A percentile compares a stretch with the other conserved stretches of the same genome.
Evolutionary conservation across 2,888 invertebrate genomes (phyloP).

Genomic region (Tenthredo distinguenda): DNA sequence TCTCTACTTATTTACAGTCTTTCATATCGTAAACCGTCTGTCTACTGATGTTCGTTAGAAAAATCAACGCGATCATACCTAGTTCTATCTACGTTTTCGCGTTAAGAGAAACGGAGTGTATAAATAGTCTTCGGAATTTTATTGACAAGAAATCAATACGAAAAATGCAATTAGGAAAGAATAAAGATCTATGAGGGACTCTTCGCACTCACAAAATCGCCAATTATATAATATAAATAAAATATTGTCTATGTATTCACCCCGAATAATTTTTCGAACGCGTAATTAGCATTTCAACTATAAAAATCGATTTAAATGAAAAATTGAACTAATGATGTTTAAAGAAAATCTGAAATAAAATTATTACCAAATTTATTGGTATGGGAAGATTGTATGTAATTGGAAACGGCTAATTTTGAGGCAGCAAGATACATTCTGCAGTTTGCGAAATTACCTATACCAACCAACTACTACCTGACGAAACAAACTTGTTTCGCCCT

Average conservation of each 20-base stretch:
- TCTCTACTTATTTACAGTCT: background rate
- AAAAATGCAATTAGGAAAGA: background rate
- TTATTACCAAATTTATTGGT: too few species aligned
- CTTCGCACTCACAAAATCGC: background rate
- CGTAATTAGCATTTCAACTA: background rate
- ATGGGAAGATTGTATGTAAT: too few species aligned
- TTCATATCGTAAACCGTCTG: background rate
- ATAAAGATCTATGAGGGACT: background rate
- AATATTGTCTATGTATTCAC: background rate
- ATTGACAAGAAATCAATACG: too few species aligned
- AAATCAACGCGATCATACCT: background rate
- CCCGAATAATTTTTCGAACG: background rate
- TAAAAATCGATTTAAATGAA: background rate
- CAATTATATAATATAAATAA: background rate
- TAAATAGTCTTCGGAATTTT: background rate
- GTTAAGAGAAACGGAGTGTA: background rate
- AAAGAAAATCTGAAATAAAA: background rate
- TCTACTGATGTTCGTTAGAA: background rate
- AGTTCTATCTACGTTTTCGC: background rate
- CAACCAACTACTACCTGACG: constrained; percentile 15
- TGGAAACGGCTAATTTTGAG: background rate
- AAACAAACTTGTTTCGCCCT: constrained; percentile 15
- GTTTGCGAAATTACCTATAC: background rate
- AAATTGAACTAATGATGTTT: background rate
- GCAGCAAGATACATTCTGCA: background rate